phyloP scores from a whole-genome alignment of 2,888 invertebrate species.

The Dioctria rufipes region DNA sequence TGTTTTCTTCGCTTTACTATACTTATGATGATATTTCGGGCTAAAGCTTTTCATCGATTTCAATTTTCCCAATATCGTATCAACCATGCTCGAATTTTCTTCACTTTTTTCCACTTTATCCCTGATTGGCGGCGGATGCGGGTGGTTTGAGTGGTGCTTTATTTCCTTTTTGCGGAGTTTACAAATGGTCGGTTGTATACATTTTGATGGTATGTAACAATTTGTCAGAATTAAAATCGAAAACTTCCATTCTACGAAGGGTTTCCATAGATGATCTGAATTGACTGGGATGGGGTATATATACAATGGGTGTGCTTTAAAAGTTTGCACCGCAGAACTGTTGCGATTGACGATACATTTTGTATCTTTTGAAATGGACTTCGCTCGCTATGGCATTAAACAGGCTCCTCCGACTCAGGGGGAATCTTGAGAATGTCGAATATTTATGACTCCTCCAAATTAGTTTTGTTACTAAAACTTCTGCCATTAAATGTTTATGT shows the following conservation, averaged over 20 bases:
- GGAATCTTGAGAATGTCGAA: slow-evolving; percentile 28
- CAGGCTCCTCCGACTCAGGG: background rate
- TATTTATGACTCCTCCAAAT: slow-evolving; percentile 46
- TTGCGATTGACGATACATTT: slow-evolving; percentile 28
- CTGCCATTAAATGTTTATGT: slow-evolving; percentile 35
- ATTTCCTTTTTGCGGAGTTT: background rate
- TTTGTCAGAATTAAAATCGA: slow-evolving; percentile 31
- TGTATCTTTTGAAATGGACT: slow-evolving; percentile 3
- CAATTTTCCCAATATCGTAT: slow-evolving; percentile 37
- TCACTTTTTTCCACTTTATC: no score
- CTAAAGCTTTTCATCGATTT: slow-evolving; percentile 18
- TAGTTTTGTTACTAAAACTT: slow-evolving; percentile 47
- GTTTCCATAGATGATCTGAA: no score
- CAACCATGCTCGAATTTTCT: background rate
- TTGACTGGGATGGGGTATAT: no score
- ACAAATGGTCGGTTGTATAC: background rate
- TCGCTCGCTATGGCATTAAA: background rate
- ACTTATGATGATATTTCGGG: slow-evolving; percentile 13
- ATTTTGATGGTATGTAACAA: slow-evolving; percentile 14
- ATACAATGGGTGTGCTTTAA: no score
- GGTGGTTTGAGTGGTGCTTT: background rate
- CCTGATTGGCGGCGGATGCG: background rate
- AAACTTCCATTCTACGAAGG: background rate
- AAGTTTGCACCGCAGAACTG: background rate
- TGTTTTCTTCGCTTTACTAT: slow-evolving; percentile 1